Evolutionary conservation across 1,140 invertebrate species (phyloP), one percentile per base, ranked within the genome.

Genomic region (Helicoverpa zea): DNA sequence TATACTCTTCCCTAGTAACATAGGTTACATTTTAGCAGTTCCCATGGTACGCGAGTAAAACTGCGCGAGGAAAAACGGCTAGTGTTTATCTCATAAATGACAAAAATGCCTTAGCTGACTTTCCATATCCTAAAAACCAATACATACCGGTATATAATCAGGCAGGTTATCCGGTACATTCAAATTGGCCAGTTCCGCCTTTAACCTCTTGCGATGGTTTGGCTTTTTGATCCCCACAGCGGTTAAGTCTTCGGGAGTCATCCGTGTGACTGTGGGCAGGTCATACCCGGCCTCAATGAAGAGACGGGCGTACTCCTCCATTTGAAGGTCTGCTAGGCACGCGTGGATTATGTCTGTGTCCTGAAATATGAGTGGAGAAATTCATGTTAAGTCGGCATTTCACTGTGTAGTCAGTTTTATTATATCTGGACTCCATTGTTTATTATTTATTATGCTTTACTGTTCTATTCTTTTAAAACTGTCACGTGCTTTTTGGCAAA

Each of bases 231-330:
- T 99, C 87, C 97, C 97, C 87, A 98, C 97, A 58, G 97, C 97
- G 9, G 97, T 98, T 84, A 97, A 95, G 95, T 98, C 98, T 95
- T 99, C 99, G 0, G 99, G 99, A 18, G 99, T 99, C 98, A 99
- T 99, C 80, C 98, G 96, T 30, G 98, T 98, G 87, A 99, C 99
- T 0, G 99, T 99, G 23, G 98, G 97, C 95, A 99, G 97, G 95
- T 99, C 99, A 93, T 99, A 99, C 51, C 99, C 99, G 56, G 99
- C 98, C 23, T 98, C 97, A 64, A 98, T 96, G 94, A 99, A 99
- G 29, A 99, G 96, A 51, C 97, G 96, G 83, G 98, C 98, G 95
- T 99, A 99, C 91, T 99, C 98, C 92, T 99, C 99, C 95, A 99
- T 99, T 89, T 98, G 98, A 54, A 99, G 96, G 89, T 99, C 98